Evolutionary conservation across 2,113 vertebrate species (phyloP).

Genomic region (Myotis lucifugus): DNA sequence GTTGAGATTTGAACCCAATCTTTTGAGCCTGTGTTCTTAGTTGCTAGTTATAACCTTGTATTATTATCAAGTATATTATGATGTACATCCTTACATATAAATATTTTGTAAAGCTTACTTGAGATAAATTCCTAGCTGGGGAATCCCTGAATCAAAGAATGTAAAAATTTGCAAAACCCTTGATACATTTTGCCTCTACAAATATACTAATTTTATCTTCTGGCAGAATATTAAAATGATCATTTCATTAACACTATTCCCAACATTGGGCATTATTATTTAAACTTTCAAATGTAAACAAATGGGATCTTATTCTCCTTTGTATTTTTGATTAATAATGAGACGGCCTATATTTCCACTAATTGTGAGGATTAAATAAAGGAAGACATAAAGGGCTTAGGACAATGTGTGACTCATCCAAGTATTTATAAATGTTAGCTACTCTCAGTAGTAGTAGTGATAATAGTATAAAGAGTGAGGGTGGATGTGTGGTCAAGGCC

Average conservation of each 20-base stretch:
- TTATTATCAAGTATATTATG: neutral
- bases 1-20: neutral
- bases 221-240: neutral
- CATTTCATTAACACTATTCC: neutral
- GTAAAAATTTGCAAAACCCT: slow-evolving; percentile 46
- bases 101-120: neutral
- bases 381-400: neutral
- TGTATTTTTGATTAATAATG: neutral
- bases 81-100: neutral
- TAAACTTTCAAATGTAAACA: neutral
- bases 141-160: neutral
- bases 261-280: neutral
- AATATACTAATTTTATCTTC: neutral
- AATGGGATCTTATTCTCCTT: neutral
- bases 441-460: neutral
- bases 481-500: neutral
- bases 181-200: neutral
- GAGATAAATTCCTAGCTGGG: neutral
- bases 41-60: neutral
- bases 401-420: neutral
- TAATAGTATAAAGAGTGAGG: neutral
- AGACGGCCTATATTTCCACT: neutral
- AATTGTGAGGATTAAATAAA: neutral
- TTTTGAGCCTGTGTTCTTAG: neutral
- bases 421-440: neutral